Conservation (phyloP, 2,113 vertebrate species). For the Cyprinus carpio region DNA sequence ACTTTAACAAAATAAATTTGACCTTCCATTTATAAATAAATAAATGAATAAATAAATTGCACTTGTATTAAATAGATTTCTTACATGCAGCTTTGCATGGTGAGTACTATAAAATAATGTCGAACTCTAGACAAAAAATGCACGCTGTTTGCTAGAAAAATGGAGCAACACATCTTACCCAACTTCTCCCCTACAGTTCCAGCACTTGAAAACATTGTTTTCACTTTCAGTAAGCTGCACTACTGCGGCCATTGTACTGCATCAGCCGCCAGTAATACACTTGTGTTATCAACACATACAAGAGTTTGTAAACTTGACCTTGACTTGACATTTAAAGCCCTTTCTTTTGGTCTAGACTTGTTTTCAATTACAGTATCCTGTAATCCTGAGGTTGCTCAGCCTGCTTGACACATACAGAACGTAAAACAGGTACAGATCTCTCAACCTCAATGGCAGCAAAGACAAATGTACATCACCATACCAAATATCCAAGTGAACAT, state of each 20-base stretch:
- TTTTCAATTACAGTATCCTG: constrained; percentile 50
- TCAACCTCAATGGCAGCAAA: constrained; percentile 31
- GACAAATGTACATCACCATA: constrained; percentile 10
- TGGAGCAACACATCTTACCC: not conserved
- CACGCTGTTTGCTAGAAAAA: not conserved
- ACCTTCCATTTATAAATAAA: not conserved
- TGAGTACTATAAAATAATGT: not conserved
- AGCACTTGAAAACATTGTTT: constrained; percentile 33
- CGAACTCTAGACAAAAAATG: not conserved
- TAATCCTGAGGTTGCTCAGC: constrained; percentile 55
- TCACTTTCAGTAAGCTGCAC: not conserved
- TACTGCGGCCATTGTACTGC: not conserved
- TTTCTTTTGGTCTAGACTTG: constrained; percentile 51
- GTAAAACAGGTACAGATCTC: constrained; percentile 51
- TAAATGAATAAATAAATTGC: not conserved
- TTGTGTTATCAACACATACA: constrained; percentile 52
- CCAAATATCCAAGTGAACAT: not conserved
- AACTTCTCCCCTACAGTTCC: not conserved
- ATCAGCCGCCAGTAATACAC: constrained; percentile 48
- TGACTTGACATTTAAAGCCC: constrained; percentile 58
- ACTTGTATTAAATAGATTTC: not conserved
- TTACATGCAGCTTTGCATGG: not conserved
- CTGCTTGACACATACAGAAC: constrained; percentile 63
- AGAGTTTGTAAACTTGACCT: constrained; percentile 52
- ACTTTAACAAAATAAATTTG: not conserved